phyloP scores from a whole-genome alignment of 2,113 vertebrate genomes.

The Epinephelus fuscoguttatus region DNA sequence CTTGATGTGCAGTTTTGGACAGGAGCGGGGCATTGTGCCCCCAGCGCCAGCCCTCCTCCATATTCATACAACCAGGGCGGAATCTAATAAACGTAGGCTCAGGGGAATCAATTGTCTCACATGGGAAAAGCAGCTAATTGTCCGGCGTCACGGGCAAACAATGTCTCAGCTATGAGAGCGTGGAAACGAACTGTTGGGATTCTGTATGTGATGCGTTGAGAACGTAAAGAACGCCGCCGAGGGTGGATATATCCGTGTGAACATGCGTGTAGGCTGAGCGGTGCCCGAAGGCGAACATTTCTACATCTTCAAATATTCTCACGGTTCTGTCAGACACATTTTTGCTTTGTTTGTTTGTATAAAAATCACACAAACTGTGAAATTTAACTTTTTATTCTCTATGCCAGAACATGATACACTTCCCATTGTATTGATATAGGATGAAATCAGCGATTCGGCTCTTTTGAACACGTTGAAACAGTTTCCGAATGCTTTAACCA shows the following conservation, averaged over 20 bases:
- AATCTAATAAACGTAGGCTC: conserved; percentile 79
- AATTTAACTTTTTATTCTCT: not conserved
- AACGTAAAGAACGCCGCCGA: conserved; percentile 25
- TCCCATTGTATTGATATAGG: not conserved
- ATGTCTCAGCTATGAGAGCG: conserved; percentile 62
- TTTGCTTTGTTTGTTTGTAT: not conserved
- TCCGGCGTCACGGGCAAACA: conserved; percentile 65
- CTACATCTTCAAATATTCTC: conserved; percentile 8
- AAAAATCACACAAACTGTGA: not conserved
- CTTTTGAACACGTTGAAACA: not conserved
- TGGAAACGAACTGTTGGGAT: conserved; percentile 20
- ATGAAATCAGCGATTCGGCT: not conserved
- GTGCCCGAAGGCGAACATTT: conserved; percentile 34
- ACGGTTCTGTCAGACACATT: not conserved
- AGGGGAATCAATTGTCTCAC: conserved; percentile 67
- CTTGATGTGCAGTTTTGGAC: conserved; percentile 47
- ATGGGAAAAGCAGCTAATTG: conserved; percentile 70
- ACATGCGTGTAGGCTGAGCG: conserved; percentile 43
- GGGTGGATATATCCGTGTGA: conserved; percentile 63
- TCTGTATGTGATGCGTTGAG: conserved; percentile 41
- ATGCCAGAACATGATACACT: not conserved
- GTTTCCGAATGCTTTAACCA: not conserved
- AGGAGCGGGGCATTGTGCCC: conserved; percentile 77
- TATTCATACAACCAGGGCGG: conserved; percentile 80
- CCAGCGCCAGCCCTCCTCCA: conserved; percentile 69